Conservation (phyloP, 2,888 invertebrate species). For the Philereme vetulata region DNA sequence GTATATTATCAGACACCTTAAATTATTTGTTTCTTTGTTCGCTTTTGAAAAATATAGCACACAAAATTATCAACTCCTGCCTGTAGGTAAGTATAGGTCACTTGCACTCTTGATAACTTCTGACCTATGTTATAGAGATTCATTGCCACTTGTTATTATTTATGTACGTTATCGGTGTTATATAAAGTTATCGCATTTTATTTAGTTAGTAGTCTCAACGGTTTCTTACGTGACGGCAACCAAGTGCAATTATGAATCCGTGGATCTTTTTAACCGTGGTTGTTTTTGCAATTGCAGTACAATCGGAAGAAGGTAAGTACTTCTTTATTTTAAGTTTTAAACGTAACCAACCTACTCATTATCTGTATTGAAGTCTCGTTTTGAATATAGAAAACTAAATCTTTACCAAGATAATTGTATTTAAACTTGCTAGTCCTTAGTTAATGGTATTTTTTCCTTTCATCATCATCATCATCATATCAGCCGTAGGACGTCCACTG, state of each 20-base stretch:
- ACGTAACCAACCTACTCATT: too few relatives aligned
- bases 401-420: too few relatives aligned
- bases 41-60: not conserved
- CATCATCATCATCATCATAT: too few relatives aligned
- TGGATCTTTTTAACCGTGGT: constrained; percentile 25
- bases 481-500: too few relatives aligned
- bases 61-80: not conserved
- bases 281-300: constrained; percentile 15
- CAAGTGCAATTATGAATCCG: constrained; percentile 27
- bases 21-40: too few relatives aligned
- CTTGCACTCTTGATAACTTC: constrained; percentile 35
- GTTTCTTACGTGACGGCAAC: constrained; percentile 16
- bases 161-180: constrained; percentile 24
- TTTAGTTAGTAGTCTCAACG: constrained; percentile 23
- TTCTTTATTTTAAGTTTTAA: not conserved
- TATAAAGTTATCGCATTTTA: constrained; percentile 31
- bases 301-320: constrained; percentile 25
- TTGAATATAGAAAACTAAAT: too few relatives aligned
- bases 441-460: too few relatives aligned
- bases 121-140: constrained; percentile 33
- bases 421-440: too few relatives aligned
- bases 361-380: too few relatives aligned
- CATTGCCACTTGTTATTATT: constrained; percentile 18
- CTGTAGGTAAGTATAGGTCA: constrained; percentile 13
- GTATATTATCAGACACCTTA: too few relatives aligned